Base-by-base conservation (phyloP, 2,888 invertebrate species). In the Carabus problematicus region DNA sequence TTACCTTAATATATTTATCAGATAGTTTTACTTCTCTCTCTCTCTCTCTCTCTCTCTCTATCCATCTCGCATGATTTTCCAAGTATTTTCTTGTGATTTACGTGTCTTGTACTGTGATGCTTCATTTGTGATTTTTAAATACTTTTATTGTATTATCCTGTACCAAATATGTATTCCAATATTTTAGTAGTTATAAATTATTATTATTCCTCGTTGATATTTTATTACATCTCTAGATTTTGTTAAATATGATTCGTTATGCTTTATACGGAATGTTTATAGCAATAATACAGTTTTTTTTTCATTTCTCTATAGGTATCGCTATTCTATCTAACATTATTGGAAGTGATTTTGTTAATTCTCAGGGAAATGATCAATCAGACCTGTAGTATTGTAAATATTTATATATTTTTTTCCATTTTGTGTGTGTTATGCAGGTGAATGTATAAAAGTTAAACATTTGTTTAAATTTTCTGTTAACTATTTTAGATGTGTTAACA, bases 341-440 rank as follows among this genome's bases (percentile, higher is more conserved):
- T 63, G 40, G 54, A 18, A 54, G 16, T 29, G 49, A 41, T 39
- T 67, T 67, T 67, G 52, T 67, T 67, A 60, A 58, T 60, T 66
- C 67, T 67, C 67, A 67, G 67, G 67, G 67, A 67, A 47, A 62
- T 59, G 41, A 39, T 56, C 29, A n/a, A 59, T 59, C 40, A 41
- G 14, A 56, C 6, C 29, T 29, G 29, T 29, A 29, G 29, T 29
- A 29, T 39, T 56, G 39, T 52, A 19, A 56, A 56, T 18, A 45
- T 45, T 4, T 45, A 45, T n/a, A n/a, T n/a, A n/a, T n/a, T 45
- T 45, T 45, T 45, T 45, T 45, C 14, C 14, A 3, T 45, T 45
- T 45, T 45, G 8, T 8, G 42, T 29, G 29, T 29, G 29, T 29
- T 29, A 29, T 29, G 6, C 29, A 29, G 29, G 29, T 29, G 29